These are phyloP conservation scores for Ispidina lecontei DNA, from an alignment of 2,797 vertebrate species.

Conservation along the genomic window DNA sequence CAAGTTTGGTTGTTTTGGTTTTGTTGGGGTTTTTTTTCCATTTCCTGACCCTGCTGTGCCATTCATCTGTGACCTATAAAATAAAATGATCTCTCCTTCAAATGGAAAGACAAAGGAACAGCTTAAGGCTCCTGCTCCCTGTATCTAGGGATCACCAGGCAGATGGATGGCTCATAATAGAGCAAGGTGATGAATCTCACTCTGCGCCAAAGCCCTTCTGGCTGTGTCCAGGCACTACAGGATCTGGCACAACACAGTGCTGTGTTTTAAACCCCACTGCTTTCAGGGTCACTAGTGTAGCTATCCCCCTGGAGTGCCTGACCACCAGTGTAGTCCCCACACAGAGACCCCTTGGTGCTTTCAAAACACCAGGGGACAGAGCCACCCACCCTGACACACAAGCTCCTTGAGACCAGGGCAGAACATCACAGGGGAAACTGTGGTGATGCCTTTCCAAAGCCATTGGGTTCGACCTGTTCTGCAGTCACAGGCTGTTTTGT, in stretches of 20 bases:
- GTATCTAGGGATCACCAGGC: background rate
- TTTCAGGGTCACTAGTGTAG: background rate
- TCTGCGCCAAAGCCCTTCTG: background rate
- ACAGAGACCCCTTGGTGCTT: background rate
- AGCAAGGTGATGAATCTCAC: background rate
- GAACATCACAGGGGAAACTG: background rate
- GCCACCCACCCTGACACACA: background rate
- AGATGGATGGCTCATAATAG: background rate
- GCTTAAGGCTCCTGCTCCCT: slow-evolving; percentile 33
- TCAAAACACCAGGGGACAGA: background rate
- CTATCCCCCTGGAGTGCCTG: background rate
- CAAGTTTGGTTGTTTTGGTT: background rate
- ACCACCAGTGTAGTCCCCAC: rapidly evolving
- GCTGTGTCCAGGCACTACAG: background rate
- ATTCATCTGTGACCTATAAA: slow-evolving; percentile 55
- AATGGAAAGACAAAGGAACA: background rate
- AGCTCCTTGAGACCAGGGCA: background rate
- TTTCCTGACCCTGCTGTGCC: background rate
- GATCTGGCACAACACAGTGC: background rate
- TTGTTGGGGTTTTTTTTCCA: background rate
- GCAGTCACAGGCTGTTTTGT: background rate
- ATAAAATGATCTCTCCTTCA: background rate
- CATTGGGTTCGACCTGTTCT: background rate
- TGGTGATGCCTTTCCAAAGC: background rate
- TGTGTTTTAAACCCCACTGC: background rate